Evolutionary conservation across 2,113 vertebrate species (phyloP), one percentile per base, ranked within the genome.

Genomic region (Solea solea): DNA sequence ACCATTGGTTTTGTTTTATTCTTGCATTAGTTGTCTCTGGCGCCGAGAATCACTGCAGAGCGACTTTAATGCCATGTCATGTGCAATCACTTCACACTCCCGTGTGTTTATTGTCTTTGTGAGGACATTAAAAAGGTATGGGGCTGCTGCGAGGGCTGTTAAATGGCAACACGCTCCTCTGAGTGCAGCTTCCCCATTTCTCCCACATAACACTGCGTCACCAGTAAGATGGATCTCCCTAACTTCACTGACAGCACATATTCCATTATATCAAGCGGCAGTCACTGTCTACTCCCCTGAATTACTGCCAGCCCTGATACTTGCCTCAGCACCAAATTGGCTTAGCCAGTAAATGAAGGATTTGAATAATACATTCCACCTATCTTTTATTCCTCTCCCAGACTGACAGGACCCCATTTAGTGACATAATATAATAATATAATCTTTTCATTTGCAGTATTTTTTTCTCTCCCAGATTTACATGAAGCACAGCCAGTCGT

Each of bases 341-440:
- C 90, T 93, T 90, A 93, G 86, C 78, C 76, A 88, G 84, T 91
- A 90, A 93, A 92, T 90, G 85, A 78, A 79, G 87, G 90, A 91
- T 92, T 93, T 91, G 78, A 94, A 92, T 92, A 88, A 92, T 85
- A 81, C 83, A 88, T 84, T 88, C 78, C 86, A 88, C 88, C 87
- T 87, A 82, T 82, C 77, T 66, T 87, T 76, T 74, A 68, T 67
- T 57, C 78, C 64, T 48, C 59, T 10, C 61, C 66, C 73, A 40
- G 66, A 76, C 71, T 53, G 69, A 56, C 69, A 39, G 49, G 67
- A 74, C 85, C 84, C 78, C 62, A 74, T 85, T 86, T 76, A 51
- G 72, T 71, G 78, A 83, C 80, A 80, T 81, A 34, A 54, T 34
- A 25, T 34, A 54, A 54, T 34, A 56, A 56, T 72, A 87, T 86